Conservation (phyloP, 2,888 invertebrate species). For the Mactromeris polynyma region DNA sequence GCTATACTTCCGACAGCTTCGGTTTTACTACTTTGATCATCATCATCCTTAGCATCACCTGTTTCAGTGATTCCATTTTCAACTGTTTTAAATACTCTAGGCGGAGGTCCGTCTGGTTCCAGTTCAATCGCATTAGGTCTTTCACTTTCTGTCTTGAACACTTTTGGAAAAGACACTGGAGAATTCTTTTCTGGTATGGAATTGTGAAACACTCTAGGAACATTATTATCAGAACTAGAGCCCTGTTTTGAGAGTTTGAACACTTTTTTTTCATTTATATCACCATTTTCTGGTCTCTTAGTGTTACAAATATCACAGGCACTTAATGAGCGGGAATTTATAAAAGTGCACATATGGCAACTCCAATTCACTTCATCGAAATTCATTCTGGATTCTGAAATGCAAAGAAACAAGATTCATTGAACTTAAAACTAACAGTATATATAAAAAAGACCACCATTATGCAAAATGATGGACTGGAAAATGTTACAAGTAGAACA, state of each 20-base stretch:
- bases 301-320: constrained; percentile 95
- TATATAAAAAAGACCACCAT: background rate
- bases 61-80: background rate
- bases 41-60: background rate
- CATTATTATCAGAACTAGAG: constrained; percentile 19
- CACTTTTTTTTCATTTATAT: constrained; percentile 11
- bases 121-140: background rate
- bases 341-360: constrained; percentile 95
- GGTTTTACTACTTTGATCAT: background rate
- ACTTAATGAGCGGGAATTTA: constrained; percentile 91
- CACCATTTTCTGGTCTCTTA: constrained; percentile 21
- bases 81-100: constrained; percentile 50
- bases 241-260: background rate
- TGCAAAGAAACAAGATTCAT: background rate
- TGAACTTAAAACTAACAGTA: background rate
- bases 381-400: constrained; percentile 20
- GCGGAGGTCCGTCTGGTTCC: background rate
- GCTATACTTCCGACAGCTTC: background rate
- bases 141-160: constrained; percentile 44
- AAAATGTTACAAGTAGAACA: no score
- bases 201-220: constrained; percentile 44
- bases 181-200: background rate
- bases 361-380: constrained; percentile 89
- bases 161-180: constrained; percentile 25
- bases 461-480: background rate